phyloP scores from a whole-genome alignment of 2,888 invertebrate species.

The Graphium colonna region DNA sequence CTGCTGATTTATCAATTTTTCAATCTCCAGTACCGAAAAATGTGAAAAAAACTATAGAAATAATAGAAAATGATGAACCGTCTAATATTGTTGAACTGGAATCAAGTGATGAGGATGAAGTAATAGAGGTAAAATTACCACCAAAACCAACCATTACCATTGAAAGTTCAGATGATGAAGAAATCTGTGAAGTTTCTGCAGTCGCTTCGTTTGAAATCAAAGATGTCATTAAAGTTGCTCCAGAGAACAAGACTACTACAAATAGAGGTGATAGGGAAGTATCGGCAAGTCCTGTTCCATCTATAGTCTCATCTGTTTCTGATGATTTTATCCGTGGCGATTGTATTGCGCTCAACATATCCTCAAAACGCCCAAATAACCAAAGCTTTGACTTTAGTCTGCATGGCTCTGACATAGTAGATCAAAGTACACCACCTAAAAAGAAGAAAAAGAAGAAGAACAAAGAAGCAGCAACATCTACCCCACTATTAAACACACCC shows the following conservation, averaged over 20 bases:
- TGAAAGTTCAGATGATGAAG: conserved; percentile 74
- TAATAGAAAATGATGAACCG: conserved; percentile 51
- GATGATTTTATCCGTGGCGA: conserved; percentile 74
- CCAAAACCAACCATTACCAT: conserved; percentile 72
- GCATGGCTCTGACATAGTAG: conserved; percentile 67
- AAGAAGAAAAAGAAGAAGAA: conserved; percentile 67
- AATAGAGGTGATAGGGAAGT: conserved; percentile 44
- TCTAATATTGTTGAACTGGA: conserved; percentile 47
- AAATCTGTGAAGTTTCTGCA: conserved; percentile 38
- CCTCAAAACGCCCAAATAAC: conserved; percentile 55
- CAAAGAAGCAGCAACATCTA: conserved; percentile 54
- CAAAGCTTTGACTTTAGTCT: conserved; percentile 73
- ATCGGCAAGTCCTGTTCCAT: conserved; percentile 69
- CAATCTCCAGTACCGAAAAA: conserved; percentile 52
- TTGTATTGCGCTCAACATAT: conserved; percentile 72
- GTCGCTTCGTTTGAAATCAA: conserved; percentile 15
- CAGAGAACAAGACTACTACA: conserved; percentile 11
- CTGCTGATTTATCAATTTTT: conserved; percentile 53
- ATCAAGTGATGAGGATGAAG: conserved; percentile 73
- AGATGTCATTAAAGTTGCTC: conserved; percentile 33
- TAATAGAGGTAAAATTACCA: conserved; percentile 67
- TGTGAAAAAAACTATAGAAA: conserved; percentile 54
- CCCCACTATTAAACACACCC: conserved; percentile 39
- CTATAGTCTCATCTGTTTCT: conserved; percentile 70
- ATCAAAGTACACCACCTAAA: conserved; percentile 53